Conservation (phyloP, 1,140 invertebrate species). For the Diachasmimorpha longicaudata region DNA sequence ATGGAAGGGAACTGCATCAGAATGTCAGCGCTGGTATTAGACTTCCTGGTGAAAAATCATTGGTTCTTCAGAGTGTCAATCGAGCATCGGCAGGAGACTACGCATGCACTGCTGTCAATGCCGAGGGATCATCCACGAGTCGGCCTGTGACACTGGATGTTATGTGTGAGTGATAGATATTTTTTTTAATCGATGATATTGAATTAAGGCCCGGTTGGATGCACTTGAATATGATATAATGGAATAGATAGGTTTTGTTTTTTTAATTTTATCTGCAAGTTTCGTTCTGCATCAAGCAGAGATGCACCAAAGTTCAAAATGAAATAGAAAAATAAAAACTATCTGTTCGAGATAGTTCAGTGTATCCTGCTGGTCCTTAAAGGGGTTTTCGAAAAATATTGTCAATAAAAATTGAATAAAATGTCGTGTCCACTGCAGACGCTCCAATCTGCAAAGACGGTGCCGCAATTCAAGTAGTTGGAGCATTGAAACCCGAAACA, state of each 20-base stretch:
- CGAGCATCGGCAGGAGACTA: slow-evolving; percentile 80
- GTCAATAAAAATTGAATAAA: background rate
- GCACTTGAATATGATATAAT: no score
- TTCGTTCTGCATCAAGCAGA: no score
- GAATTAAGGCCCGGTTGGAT: no score
- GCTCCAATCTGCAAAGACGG: slow-evolving; percentile 79
- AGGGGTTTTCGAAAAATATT: no score
- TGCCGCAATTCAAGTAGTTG: slow-evolving; percentile 75
- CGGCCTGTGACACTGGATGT: slow-evolving; percentile 78
- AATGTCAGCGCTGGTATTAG: slow-evolving; percentile 81
- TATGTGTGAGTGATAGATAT: slow-evolving; percentile 90
- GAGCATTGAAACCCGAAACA: slow-evolving; percentile 84
- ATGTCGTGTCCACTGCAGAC: slow-evolving; percentile 63
- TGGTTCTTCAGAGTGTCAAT: slow-evolving; percentile 84
- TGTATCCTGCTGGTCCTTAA: no score
- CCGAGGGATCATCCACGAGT: slow-evolving; percentile 80
- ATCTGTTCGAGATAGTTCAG: no score
- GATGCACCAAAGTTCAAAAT: no score
- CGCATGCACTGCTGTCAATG: slow-evolving; percentile 80
- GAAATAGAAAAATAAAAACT: no score
- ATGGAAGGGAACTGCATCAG: slow-evolving; percentile 77
- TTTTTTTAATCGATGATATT: slow-evolving; percentile 45
- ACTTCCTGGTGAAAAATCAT: slow-evolving; percentile 77
- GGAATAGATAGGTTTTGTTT: no score
- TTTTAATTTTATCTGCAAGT: no score